Evolutionary conservation across 1,140 invertebrate genomes (phyloP).

Genomic region (Aleiodes sp.): DNA sequence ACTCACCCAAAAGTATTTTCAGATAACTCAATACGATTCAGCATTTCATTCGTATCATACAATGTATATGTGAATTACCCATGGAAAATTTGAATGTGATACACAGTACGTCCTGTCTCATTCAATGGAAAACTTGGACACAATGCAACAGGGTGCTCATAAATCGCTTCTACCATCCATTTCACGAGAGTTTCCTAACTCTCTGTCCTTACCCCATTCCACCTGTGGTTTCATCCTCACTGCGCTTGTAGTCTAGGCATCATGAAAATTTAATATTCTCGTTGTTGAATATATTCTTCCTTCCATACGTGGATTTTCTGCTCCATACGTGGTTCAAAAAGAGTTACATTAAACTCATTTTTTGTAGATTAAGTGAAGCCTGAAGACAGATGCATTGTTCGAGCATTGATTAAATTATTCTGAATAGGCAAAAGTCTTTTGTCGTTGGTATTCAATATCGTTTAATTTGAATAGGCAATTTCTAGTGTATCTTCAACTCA

Average conservation of each 20-base stretch:
- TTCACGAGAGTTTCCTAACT: not conserved
- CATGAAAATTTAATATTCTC: slow-evolving; percentile 8
- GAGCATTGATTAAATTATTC: not conserved
- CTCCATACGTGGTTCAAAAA: not conserved
- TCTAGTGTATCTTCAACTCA: too few species aligned
- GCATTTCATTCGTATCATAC: too few species aligned
- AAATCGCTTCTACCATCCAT: slow-evolving; percentile 5
- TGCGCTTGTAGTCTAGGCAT: not conserved
- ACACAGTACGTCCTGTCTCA: not conserved
- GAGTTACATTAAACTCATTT: not conserved
- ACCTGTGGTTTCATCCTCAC: not conserved
- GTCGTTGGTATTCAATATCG: too few species aligned
- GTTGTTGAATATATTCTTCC: not conserved
- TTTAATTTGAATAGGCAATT: too few species aligned
- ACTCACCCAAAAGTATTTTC: too few species aligned
- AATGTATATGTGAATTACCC: not conserved
- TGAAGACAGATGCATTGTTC: not conserved
- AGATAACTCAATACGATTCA: too few species aligned
- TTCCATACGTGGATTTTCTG: not conserved
- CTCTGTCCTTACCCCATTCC: not conserved
- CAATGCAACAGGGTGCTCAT: slow-evolving; percentile 14
- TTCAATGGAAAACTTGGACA: not conserved
- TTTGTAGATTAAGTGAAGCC: not conserved
- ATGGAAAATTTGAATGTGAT: not conserved
- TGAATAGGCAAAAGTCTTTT: not conserved